Percentiles rank a stretch among this genome's conserved stretches.
Conservation (phyloP, 2,797 vertebrate genomes). For the Cirrhinus mrigala region DNA sequence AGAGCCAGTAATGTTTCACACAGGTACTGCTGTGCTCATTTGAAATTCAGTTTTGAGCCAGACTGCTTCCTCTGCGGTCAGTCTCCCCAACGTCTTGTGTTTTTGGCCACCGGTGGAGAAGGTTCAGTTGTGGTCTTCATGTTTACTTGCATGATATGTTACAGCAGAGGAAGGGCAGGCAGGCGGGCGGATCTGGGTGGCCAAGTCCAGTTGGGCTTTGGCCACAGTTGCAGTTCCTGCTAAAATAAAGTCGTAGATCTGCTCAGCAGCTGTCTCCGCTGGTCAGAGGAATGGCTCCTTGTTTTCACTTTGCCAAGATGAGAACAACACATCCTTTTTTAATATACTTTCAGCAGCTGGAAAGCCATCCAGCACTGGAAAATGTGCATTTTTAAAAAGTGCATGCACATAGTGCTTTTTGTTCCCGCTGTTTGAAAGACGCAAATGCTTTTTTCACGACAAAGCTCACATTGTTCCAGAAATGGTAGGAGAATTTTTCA, state of each 20-base stretch:
- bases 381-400: constrained; percentile 58
- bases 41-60: constrained; percentile 26
- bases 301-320: constrained; percentile 66
- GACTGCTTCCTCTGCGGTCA: constrained; percentile 12
- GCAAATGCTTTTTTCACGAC: constrained; percentile 11
- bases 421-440: constrained; percentile 11
- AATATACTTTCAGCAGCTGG: constrained; percentile 6
- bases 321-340: constrained; percentile 56
- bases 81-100: background rate
- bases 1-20: background rate
- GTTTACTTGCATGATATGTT: constrained; percentile 21
- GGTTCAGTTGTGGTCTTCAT: constrained; percentile 49
- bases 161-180: constrained; percentile 43
- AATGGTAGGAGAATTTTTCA: constrained; percentile 39
- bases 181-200: constrained; percentile 38
- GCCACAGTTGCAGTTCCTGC: constrained; percentile 60
- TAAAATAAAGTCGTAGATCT: constrained; percentile 62
- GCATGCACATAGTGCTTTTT: constrained; percentile 49
- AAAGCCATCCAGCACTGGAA: constrained; percentile 17
- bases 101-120: constrained; percentile 23
- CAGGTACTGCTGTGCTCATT: constrained; percentile 32
- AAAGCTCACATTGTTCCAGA: constrained; percentile 44
- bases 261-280: constrained; percentile 73
- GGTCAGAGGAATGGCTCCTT: constrained; percentile 63
- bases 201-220: constrained; percentile 25